Conservation (phyloP, 2,113 vertebrate species). For the Setophaga petechia region DNA sequence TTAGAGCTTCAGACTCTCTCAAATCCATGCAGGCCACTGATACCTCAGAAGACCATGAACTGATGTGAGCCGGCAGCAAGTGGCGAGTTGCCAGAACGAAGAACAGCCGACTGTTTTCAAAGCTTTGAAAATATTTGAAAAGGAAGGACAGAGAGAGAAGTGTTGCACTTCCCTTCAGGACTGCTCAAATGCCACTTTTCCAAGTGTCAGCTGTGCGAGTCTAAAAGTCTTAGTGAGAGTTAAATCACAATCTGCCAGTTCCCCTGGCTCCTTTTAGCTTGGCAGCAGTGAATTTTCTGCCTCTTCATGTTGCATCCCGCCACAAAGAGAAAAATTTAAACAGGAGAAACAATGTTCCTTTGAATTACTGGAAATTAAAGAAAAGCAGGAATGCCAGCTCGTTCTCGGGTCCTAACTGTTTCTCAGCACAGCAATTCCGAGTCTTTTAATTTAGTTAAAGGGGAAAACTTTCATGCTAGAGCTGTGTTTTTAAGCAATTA, state of each 20-base stretch:
- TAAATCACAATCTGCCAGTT: conserved; percentile 37
- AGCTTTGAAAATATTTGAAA: conserved; percentile 69
- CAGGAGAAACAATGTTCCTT: conserved; percentile 36
- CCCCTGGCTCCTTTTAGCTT: neutral
- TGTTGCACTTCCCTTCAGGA: conserved; percentile 49
- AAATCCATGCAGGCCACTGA: conserved; percentile 7
- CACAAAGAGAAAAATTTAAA: conserved; percentile 32
- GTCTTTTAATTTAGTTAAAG: neutral
- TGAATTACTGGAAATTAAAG: conserved; percentile 37
- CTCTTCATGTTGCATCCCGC: conserved; percentile 48
- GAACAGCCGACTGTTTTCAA: conserved; percentile 57
- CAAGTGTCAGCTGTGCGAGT: conserved; percentile 28
- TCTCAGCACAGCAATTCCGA: neutral
- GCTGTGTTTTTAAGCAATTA: neutral
- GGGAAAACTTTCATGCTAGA: neutral
- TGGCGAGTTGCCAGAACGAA: conserved; percentile 18
- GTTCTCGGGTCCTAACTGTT: neutral
- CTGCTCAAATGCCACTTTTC: conserved; percentile 17
- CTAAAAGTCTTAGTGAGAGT: conserved; percentile 32
- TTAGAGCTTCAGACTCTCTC: conserved; percentile 31
- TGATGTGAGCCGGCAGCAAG: conserved; percentile 33
- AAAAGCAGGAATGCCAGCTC: neutral
- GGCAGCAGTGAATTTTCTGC: conserved; percentile 9
- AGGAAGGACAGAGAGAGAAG: conserved; percentile 41
- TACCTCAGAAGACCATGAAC: conserved; percentile 33